These are phyloP conservation scores for Zenarchopterus dispar DNA, from an alignment of 2,797 vertebrate species.

Conservation along the genomic window DNA sequence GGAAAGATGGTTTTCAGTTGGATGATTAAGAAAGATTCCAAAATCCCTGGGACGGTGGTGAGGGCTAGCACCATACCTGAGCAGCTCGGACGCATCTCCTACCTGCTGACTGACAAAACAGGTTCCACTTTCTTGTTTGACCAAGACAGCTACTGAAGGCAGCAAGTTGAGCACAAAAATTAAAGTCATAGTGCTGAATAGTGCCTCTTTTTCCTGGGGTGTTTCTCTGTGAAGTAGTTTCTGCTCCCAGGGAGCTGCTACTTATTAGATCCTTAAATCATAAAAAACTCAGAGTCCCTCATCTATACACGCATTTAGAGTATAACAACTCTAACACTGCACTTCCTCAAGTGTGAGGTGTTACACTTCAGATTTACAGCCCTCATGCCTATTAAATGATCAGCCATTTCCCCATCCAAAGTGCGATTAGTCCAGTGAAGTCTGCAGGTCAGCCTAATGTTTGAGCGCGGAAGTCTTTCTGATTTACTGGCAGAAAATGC, in stretches of 20 bases:
- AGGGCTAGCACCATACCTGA: conserved; percentile 97
- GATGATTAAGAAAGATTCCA: conserved; percentile 97
- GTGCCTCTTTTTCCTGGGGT: conserved; percentile 47
- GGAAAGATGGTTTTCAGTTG: conserved; percentile 99
- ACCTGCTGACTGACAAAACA: conserved; percentile 97
- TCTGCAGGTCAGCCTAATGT: conserved; percentile 70
- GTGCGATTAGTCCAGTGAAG: conserved; percentile 51
- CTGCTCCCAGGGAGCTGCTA: conserved; percentile 60
- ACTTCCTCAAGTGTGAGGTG: conserved; percentile 63
- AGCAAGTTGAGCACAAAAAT: conserved; percentile 21
- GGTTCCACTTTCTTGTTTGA: conserved; percentile 76
- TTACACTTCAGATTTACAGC: conserved; percentile 74
- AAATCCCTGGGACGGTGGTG: conserved; percentile 96
- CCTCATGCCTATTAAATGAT: conserved; percentile 70
- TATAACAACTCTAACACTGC: conserved; percentile 52
- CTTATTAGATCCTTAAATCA: conserved; percentile 79
- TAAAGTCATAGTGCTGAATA: conserved; percentile 46
- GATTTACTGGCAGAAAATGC: conserved; percentile 63
- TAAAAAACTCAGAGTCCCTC: conserved; percentile 57
- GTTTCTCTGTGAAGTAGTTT: conserved; percentile 42
- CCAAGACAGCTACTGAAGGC: conserved; percentile 11
- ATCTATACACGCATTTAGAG: conserved; percentile 54
- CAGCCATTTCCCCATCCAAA: conserved; percentile 63
- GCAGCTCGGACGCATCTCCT: conserved; percentile 96
- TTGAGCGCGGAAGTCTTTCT: conserved; percentile 61